phyloP scores from a whole-genome alignment of 1,140 invertebrate genomes.

The Cyphomyrmex costatus region DNA sequence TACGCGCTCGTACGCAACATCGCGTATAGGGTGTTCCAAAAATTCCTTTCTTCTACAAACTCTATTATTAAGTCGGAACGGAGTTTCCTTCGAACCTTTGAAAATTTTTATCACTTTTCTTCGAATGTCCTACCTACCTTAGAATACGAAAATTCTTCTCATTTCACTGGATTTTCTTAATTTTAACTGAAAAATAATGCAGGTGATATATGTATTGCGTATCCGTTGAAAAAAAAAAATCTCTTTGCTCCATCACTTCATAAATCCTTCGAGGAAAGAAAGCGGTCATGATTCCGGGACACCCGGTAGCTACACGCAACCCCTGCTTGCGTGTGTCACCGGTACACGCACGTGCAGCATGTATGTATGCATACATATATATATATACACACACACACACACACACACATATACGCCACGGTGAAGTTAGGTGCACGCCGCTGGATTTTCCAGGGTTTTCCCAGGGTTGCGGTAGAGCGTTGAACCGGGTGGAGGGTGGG shows the following conservation, averaged over 20 bases:
- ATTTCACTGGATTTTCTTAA: background rate
- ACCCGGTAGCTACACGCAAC: constrained; percentile 55
- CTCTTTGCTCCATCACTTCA: background rate
- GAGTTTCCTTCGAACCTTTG: background rate
- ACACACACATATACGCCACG: constrained; percentile 15
- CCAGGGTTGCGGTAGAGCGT: constrained; percentile 83
- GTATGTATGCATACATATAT: background rate
- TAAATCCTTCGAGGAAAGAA: background rate
- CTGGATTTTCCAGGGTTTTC: constrained; percentile 87
- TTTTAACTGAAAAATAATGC: background rate
- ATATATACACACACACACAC: background rate
- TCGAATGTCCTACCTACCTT: background rate
- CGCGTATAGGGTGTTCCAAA: constrained; percentile 63
- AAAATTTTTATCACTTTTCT: background rate
- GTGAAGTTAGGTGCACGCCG: constrained; percentile 81
- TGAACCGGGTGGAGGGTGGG: constrained; percentile 74
- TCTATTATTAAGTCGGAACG: background rate
- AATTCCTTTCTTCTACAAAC: background rate
- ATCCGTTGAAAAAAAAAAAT: background rate
- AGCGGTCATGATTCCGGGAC: constrained; percentile 23
- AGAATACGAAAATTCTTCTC: background rate
- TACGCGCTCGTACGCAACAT: constrained; percentile 69
- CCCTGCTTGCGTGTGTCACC: constrained; percentile 61
- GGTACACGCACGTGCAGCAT: constrained; percentile 5
- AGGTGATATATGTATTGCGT: background rate